A percentile compares a stretch with the other conserved stretches of the same genome.
Evolutionary conservation across 2,797 vertebrate species (phyloP).

Genomic region (Typhlichthys subterraneus): DNA sequence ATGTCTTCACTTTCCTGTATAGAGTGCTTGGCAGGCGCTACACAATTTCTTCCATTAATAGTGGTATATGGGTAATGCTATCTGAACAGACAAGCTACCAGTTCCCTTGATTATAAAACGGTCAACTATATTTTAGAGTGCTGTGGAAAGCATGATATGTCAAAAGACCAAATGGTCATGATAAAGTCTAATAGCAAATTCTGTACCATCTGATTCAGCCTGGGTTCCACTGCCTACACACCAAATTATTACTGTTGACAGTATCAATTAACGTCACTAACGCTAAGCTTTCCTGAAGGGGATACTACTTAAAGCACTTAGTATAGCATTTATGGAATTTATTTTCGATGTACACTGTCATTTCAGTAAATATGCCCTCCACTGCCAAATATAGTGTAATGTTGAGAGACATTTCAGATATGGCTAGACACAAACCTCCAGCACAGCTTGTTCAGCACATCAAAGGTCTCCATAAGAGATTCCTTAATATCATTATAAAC

Average conservation of each 20-base stretch:
- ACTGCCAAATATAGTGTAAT: conserved; percentile 51
- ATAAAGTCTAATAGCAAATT: conserved; percentile 32
- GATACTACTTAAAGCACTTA: conserved; percentile 50
- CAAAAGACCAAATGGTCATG: conserved; percentile 33
- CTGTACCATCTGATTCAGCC: neutral
- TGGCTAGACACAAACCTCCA: neutral
- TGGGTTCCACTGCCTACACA: neutral
- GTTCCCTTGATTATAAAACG: conserved; percentile 59
- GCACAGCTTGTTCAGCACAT: conserved; percentile 1
- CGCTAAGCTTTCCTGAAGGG: conserved; percentile 48
- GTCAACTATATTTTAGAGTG: conserved; percentile 29
- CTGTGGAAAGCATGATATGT: conserved; percentile 5
- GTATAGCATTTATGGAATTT: conserved; percentile 43
- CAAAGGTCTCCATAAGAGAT: neutral
- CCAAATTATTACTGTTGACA: conserved; percentile 38
- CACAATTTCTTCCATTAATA: conserved; percentile 38
- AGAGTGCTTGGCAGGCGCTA: conserved; percentile 15
- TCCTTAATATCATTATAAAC: neutral
- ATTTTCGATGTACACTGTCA: conserved; percentile 47
- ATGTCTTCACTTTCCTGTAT: neutral
- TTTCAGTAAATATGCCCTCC: conserved; percentile 53
- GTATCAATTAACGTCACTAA: conserved; percentile 39
- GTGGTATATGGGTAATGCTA: conserved; percentile 47
- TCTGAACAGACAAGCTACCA: conserved; percentile 60
- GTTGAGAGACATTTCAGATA: conserved; percentile 38